A percentile compares a stretch with the other conserved stretches of the same genome.
Evolutionary conservation across 2,113 vertebrate species (phyloP).

Genomic region (Sturnira hondurensis): DNA sequence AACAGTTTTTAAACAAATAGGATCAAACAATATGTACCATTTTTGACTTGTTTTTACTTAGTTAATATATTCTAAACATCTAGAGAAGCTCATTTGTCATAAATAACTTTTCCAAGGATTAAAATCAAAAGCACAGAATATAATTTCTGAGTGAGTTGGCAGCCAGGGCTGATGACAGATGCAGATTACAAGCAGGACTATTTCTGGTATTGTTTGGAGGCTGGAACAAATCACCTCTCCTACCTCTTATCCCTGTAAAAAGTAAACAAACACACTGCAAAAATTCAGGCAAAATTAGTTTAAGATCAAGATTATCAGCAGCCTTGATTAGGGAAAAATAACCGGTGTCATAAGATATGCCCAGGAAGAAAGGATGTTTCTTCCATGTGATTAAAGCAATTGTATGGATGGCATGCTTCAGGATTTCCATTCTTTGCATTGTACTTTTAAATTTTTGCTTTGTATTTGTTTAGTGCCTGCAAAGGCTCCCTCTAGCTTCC

Average conservation of each 20-base stretch:
- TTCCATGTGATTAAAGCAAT: background rate
- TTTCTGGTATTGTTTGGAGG: conserved; percentile 42
- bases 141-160: conserved; percentile 32
- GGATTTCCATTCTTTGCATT: background rate
- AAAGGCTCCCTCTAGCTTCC: background rate
- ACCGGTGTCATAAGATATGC: background rate
- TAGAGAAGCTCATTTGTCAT: background rate
- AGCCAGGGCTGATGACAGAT: background rate
- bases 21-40: background rate
- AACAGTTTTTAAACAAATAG: background rate
- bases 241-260: background rate
- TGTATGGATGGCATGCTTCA: background rate
- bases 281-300: background rate
- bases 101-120: background rate
- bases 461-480: background rate
- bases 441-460: background rate
- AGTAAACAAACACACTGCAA: background rate
- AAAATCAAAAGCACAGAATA: conserved; percentile 32
- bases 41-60: conserved; percentile 14
- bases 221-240: background rate
- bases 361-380: background rate
- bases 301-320: background rate
- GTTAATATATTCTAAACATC: conserved; percentile 19
- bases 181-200: background rate
- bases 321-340: background rate